A percentile compares a stretch with the other conserved stretches of the same genome.
Conservation (phyloP, 2,113 vertebrate genomes). For the Marmota flaviventris region DNA sequence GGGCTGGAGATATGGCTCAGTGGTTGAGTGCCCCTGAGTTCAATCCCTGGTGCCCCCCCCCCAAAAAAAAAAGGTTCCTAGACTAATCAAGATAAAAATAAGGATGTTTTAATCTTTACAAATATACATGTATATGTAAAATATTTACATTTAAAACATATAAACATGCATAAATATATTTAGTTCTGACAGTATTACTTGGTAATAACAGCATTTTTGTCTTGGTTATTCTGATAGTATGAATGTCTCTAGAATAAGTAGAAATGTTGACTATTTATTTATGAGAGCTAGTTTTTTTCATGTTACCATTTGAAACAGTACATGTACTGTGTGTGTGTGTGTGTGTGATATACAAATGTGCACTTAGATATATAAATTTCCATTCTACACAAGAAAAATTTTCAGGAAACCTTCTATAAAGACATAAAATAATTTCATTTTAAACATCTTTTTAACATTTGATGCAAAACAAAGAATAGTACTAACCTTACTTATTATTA, state of each 20-base stretch:
- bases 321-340: not conserved
- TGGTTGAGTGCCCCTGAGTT: too few relatives aligned
- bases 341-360: not conserved
- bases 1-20: too few relatives aligned
- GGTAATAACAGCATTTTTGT: slow-evolving; percentile 34
- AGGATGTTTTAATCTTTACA: not conserved
- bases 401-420: not conserved
- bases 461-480: not conserved
- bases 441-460: not conserved
- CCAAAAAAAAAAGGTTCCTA: not conserved
- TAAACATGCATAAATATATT: not conserved
- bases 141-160: not conserved
- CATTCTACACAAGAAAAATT: not conserved
- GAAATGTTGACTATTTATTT: slow-evolving; percentile 28
- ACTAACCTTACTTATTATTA: not conserved
- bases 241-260: not conserved
- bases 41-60: too few relatives aligned
- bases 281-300: not conserved
- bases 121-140: not conserved
- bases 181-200: not conserved
- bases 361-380: not conserved
- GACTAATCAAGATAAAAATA: not conserved
- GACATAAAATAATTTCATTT: not conserved
- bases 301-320: not conserved
- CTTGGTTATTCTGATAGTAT: slow-evolving; percentile 27